Conservation (phyloP, 2,888 invertebrate species). For the Tetrapedia diversipes region DNA sequence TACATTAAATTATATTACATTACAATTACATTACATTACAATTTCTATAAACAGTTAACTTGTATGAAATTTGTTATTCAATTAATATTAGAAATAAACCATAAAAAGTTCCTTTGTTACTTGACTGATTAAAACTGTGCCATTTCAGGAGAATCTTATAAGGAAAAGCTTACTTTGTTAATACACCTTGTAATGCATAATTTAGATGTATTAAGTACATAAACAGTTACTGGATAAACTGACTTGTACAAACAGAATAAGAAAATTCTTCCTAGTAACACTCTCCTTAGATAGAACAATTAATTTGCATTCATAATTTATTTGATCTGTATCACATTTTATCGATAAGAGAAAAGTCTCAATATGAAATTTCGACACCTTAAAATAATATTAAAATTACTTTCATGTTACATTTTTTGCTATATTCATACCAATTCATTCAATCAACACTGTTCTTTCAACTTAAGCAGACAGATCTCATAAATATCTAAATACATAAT, state of each 20-base stretch:
- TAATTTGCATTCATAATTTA: conserved; percentile 18
- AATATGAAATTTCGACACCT: conserved; percentile 28
- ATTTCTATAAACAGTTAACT: conserved; percentile 63
- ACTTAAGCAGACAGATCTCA: conserved; percentile 67
- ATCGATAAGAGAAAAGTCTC: conserved; percentile 18
- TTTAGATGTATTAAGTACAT: not conserved
- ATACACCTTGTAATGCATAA: too few relatives aligned
- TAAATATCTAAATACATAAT: conserved; percentile 44
- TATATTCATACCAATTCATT: conserved; percentile 58
- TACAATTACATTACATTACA: conserved; percentile 50
- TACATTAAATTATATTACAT: too few relatives aligned
- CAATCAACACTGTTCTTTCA: conserved; percentile 48
- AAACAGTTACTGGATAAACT: not conserved
- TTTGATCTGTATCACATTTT: conserved; percentile 25
- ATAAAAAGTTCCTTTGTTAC: conserved; percentile 31
- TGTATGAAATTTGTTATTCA: conserved; percentile 50
- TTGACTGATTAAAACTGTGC: conserved; percentile 21
- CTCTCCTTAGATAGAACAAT: conserved; percentile 18
- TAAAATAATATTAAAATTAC: conserved; percentile 50
- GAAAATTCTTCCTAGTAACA: conserved; percentile 19
- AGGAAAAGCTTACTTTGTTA: conserved; percentile 2
- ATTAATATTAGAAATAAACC: conserved; percentile 41
- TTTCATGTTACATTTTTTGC: conserved; percentile 47
- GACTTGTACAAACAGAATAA: not conserved
- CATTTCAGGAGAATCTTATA: conserved; percentile 10